Conservation (phyloP, 2,113 vertebrate species). For the Poeciliopsis turrubarensis region DNA sequence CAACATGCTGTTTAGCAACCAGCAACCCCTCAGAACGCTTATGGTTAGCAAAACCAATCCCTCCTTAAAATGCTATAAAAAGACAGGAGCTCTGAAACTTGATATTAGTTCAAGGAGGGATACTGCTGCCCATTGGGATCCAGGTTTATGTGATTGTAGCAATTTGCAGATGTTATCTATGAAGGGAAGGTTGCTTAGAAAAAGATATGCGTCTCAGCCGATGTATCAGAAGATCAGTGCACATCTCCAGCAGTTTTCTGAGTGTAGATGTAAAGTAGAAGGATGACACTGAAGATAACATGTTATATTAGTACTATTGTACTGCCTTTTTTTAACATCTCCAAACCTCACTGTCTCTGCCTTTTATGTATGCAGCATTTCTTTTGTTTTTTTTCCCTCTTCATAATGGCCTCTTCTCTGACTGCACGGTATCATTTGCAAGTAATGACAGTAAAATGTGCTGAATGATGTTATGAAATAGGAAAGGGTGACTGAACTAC, state of each 20-base stretch:
- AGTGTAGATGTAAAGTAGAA: not conserved
- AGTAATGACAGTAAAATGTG: slow-evolving; percentile 63
- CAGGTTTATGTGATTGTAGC: slow-evolving; percentile 56
- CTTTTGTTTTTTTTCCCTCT: slow-evolving; percentile 19
- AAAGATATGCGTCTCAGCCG: slow-evolving; percentile 25
- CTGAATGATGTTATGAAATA: slow-evolving; percentile 64
- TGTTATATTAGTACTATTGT: slow-evolving; percentile 10
- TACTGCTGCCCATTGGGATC: slow-evolving; percentile 35
- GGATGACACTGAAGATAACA: slow-evolving; percentile 31
- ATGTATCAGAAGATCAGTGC: slow-evolving; percentile 28
- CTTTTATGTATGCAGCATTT: slow-evolving; percentile 19
- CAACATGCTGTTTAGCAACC: slow-evolving; percentile 48
- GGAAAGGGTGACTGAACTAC: slow-evolving; percentile 39
- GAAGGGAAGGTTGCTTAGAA: slow-evolving; percentile 48
- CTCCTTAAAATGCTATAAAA: slow-evolving; percentile 15
- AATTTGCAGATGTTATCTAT: slow-evolving; percentile 56
- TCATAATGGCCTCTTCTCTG: slow-evolving; percentile 7
- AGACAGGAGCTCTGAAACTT: slow-evolving; percentile 15
- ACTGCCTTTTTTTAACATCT: slow-evolving; percentile 1
- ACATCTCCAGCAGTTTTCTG: not conserved
- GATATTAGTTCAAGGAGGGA: slow-evolving; percentile 47
- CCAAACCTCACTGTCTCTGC: slow-evolving; percentile 4
- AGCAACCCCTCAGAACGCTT: slow-evolving; percentile 18
- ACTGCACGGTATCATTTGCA: slow-evolving; percentile 47
- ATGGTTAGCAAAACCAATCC: slow-evolving; percentile 25